These are phyloP conservation scores for Romanogobio albipinnatus DNA, from an alignment of 2,113 vertebrate species.

Conservation along the genomic window DNA sequence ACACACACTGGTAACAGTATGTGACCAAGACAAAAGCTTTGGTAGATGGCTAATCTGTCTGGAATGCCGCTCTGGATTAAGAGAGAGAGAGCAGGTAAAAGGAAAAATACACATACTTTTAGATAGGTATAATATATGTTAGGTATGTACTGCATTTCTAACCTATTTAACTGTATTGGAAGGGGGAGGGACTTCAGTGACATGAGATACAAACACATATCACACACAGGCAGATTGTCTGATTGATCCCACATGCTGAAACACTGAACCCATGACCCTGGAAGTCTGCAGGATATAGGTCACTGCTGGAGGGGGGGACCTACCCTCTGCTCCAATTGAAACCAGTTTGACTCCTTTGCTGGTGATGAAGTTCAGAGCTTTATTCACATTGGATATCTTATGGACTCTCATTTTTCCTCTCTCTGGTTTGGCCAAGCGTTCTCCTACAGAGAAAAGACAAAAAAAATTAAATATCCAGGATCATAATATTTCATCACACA, in stretches of 20 bases:
- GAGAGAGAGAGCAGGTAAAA: background rate
- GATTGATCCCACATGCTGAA: slow-evolving; percentile 14
- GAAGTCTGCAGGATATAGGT: slow-evolving; percentile 35
- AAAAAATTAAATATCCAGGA: background rate
- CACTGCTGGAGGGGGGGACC: slow-evolving; percentile 48
- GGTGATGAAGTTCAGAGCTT: slow-evolving; percentile 95
- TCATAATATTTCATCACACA: background rate
- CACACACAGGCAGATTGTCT: background rate
- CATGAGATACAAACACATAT: slow-evolving; percentile 29
- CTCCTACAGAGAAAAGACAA: slow-evolving; percentile 75
- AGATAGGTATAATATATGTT: background rate
- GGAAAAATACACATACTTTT: background rate
- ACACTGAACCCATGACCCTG: slow-evolving; percentile 31
- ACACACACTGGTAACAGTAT: slow-evolving; percentile 19
- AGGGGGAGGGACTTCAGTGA: background rate
- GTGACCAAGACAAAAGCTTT: slow-evolving; percentile 54
- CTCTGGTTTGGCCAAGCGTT: slow-evolving; percentile 96
- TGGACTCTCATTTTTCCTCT: slow-evolving; percentile 98
- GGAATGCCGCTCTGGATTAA: slow-evolving; percentile 67
- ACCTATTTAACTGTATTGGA: slow-evolving; percentile 14
- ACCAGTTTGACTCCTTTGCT: slow-evolving; percentile 98
- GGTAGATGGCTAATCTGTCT: slow-evolving; percentile 71
- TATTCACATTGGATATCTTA: slow-evolving; percentile 99
- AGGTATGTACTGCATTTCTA: background rate
- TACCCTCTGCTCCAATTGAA: slow-evolving; percentile 97